phyloP scores from a whole-genome alignment of 2,888 invertebrate genomes.

The Melinopterus prodromus region DNA sequence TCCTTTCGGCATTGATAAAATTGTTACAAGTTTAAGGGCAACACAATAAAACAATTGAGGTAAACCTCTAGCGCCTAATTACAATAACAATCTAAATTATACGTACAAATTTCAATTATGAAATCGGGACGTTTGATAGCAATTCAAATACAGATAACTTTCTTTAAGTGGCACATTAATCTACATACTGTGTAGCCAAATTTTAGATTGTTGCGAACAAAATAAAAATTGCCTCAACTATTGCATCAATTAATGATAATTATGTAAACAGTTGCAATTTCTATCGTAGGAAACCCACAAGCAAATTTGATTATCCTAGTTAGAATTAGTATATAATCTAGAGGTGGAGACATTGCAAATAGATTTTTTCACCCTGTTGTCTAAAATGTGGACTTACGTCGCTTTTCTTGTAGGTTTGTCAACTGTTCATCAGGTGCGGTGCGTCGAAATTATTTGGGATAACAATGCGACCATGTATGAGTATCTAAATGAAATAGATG shows the following conservation, averaged over 20 bases:
- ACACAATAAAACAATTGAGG: neutral
- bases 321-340: neutral
- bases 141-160: neutral
- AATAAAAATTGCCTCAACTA: neutral
- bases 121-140: neutral
- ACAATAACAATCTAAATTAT: neutral
- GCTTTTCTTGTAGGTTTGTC: neutral
- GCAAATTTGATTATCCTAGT: neutral
- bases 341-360: neutral
- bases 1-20: too few species aligned
- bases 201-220: neutral
- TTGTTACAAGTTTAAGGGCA: too few species aligned
- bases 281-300: neutral
- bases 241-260: neutral
- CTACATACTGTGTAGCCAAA: neutral
- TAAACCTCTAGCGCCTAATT: neutral
- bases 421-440: neutral
- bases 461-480: conserved; percentile 18
- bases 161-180: neutral
- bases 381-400: neutral
- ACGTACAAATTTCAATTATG: neutral
- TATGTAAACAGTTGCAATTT: neutral
- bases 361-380: neutral
- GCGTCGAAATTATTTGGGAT: conserved; percentile 17
- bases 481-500: conserved; percentile 29